phyloP scores from a whole-genome alignment of 2,888 invertebrate species.

The Catocala nupta region DNA sequence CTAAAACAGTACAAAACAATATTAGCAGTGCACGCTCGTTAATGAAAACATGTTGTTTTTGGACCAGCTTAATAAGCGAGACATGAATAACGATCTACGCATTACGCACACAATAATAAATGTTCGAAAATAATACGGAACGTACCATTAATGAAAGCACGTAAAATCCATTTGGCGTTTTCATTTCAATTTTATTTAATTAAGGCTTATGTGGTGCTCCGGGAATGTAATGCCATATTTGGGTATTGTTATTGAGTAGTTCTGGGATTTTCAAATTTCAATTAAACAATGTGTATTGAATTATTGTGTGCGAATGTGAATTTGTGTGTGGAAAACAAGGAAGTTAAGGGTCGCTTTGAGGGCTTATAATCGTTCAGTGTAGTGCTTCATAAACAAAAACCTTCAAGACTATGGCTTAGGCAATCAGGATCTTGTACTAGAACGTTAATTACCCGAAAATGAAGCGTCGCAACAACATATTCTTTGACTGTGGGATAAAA shows the following conservation, averaged over 20 bases:
- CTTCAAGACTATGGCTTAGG: too few relatives aligned
- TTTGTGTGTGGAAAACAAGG: slow-evolving; percentile 21
- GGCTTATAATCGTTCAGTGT: too few relatives aligned
- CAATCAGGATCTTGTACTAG: too few relatives aligned
- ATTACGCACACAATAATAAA: slow-evolving; percentile 82
- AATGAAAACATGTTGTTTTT: slow-evolving; percentile 86
- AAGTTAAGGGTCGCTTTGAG: too few relatives aligned
- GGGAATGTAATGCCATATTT: slow-evolving; percentile 60
- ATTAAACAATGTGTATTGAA: slow-evolving; percentile 45
- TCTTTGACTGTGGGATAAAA: too few relatives aligned
- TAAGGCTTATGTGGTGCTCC: slow-evolving; percentile 77
- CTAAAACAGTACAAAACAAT: slow-evolving; percentile 68
- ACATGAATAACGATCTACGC: slow-evolving; percentile 81
- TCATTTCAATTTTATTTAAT: slow-evolving; percentile 87
- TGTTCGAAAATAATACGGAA: slow-evolving; percentile 84
- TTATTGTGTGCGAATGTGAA: slow-evolving; percentile 34
- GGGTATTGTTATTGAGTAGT: slow-evolving; percentile 60
- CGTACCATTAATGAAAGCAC: slow-evolving; percentile 85
- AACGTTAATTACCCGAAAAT: too few relatives aligned
- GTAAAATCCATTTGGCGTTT: slow-evolving; percentile 86
- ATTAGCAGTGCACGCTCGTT: slow-evolving; percentile 67
- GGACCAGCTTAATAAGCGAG: slow-evolving; percentile 83
- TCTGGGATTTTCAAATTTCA: slow-evolving; percentile 54
- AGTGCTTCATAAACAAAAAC: too few relatives aligned
- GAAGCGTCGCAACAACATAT: too few relatives aligned